phyloP scores from a whole-genome alignment of 2,888 invertebrate genomes.

The Eucriotettix oculatus region DNA sequence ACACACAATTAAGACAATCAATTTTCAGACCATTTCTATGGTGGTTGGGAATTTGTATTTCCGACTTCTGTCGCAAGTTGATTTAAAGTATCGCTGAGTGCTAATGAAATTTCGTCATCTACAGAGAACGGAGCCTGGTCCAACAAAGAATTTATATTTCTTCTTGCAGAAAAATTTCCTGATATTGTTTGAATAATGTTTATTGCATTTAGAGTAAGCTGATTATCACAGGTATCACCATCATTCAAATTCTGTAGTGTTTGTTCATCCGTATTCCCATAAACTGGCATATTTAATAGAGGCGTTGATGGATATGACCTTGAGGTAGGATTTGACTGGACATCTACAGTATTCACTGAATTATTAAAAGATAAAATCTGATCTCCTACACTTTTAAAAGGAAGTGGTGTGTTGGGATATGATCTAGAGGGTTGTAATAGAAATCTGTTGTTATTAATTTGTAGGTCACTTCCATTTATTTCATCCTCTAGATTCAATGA shows the following conservation, averaged over 20 bases:
- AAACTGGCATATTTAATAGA: constrained; percentile 24
- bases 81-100: no score
- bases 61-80: no score
- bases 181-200: not conserved
- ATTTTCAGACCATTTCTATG: no score
- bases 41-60: no score
- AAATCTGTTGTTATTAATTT: constrained; percentile 2
- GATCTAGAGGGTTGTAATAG: constrained; percentile 22
- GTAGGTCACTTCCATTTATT: constrained; percentile 10
- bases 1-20: no score
- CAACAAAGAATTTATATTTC: constrained; percentile 3
- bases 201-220: constrained; percentile 1
- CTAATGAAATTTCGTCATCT: not conserved
- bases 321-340: constrained; percentile 25
- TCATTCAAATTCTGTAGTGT: not conserved
- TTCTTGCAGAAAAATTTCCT: not conserved
- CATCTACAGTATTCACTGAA: constrained; percentile 19
- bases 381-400: constrained; percentile 4
- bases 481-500: constrained; percentile 16
- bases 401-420: constrained; percentile 25
- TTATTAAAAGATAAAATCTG: constrained; percentile 19
- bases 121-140: not conserved
- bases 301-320: constrained; percentile 68
- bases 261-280: not conserved
- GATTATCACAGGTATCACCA: not conserved